Evolutionary conservation across 2,797 vertebrate genomes (phyloP), one percentile per base, ranked within the genome.

Genomic region (Okamejei kenojei): DNA sequence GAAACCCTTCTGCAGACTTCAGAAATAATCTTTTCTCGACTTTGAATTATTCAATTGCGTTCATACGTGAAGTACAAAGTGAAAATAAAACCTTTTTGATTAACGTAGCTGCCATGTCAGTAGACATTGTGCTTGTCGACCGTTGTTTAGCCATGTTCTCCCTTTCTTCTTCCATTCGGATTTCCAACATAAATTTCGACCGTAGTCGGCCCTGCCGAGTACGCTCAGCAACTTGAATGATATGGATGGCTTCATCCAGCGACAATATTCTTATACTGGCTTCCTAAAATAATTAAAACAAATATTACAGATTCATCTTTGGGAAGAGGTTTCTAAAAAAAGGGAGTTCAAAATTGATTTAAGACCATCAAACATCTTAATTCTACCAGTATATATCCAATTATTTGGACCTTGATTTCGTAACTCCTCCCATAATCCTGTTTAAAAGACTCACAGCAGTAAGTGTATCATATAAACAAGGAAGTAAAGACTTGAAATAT

Each of bases 31-130:
- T 63, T 65, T 65, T 65, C 61, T 32, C 82, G 3, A 19, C n/a
- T 5, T 84, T 88, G 61, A 65, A 5, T 32, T 17, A 63, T n/a
- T 0, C 19, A 29, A 11, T 19, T 32, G 17, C 65, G 13, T 65
- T 84, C 54, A 29, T 32, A 88, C 32, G 7, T 68, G 15, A 88
- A 54, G 45, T 54, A 54, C 45, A 38, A 74, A 92, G 23, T n/a
- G 26, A 79, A 93, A 78, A 92, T 95, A 94, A 94, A 94, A 98
- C 97, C 97, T 97, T 98, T 93, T 98, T 97, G 93, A 98, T 97
- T 19, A 80, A 84, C 7, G 95, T 95, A 0, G 96, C 97, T 0
- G 97, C 97, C 0, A 73, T 74, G 7, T 95, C 93, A 2, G 93
- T 38, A 29, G 94, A 94, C 1, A 71, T 80, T 0, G 93, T 1